Percentiles rank a stretch among this genome's conserved stretches.
Evolutionary conservation across 1,140 invertebrate genomes (phyloP).

Genomic region (Nasonia vitripennis): DNA sequence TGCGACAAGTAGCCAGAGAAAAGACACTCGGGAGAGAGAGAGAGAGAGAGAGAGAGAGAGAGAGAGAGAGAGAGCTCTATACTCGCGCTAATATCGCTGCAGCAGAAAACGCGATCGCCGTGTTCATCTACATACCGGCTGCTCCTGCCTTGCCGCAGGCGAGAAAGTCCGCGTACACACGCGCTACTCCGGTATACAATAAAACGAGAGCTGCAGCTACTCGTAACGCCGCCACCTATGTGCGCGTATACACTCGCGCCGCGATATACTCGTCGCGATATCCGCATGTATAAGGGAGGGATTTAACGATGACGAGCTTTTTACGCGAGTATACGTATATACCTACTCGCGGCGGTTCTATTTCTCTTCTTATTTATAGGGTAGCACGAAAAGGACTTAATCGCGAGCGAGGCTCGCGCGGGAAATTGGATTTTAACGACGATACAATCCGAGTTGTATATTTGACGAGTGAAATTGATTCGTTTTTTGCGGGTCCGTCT

Average conservation of each 20-base stretch:
- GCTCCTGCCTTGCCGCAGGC: constrained; percentile 65
- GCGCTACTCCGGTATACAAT: not conserved
- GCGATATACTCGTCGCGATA: not conserved
- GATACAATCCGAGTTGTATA: constrained; percentile 19
- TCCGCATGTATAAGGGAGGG: not conserved
- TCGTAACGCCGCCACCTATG: not conserved
- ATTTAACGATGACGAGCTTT: not conserved
- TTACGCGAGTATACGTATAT: not conserved
- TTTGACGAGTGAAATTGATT: not conserved
- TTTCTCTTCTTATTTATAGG: not conserved
- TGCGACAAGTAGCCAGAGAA: not conserved
- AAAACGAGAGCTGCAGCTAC: not conserved
- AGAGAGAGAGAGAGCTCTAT: not conserved
- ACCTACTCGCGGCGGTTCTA: not conserved
- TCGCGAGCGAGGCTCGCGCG: not conserved
- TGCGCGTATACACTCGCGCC: not conserved
- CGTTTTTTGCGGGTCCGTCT: not conserved
- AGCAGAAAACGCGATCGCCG: constrained; percentile 1
- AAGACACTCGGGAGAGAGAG: not conserved
- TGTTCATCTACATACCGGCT: constrained; percentile 36
- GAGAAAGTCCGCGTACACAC: constrained; percentile 61
- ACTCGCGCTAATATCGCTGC: not conserved
- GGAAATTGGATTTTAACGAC: constrained; percentile 37
- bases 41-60: not conserved
- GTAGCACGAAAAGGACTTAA: constrained; percentile 19